Conservation (phyloP, 2,113 vertebrate species). For the Dinomys branickii region DNA sequence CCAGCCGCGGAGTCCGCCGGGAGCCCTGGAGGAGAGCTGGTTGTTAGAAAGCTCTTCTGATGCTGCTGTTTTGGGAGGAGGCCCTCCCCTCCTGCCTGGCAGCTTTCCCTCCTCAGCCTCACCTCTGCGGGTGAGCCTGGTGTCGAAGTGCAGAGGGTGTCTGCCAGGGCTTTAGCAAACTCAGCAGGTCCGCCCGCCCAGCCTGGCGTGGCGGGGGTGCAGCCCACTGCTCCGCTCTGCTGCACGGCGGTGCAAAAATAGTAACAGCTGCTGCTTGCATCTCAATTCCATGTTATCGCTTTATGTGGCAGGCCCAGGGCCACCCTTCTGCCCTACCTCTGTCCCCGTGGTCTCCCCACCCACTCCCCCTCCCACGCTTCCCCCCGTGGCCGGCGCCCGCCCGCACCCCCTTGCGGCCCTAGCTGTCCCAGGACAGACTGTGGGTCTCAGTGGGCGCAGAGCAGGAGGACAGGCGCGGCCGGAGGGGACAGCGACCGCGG, state of each 20-base stretch:
- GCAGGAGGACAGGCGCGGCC: constrained; percentile 76
- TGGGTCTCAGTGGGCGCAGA: constrained; percentile 59
- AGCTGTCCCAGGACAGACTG: constrained; percentile 66
- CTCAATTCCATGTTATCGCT: constrained; percentile 59
- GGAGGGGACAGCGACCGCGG: constrained; percentile 60
- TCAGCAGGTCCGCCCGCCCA: constrained; percentile 14
- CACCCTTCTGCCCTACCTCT: neutral
- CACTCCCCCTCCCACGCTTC: neutral
- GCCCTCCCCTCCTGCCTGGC: constrained; percentile 48
- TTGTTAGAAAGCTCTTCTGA: constrained; percentile 74
- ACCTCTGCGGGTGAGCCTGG: constrained; percentile 27
- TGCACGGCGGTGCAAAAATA: constrained; percentile 67
- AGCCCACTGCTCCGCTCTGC: neutral
- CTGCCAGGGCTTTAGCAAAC: constrained; percentile 40
- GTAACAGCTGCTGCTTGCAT: constrained; percentile 69
- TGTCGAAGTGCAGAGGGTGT: constrained; percentile 8
- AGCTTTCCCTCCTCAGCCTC: constrained; percentile 33
- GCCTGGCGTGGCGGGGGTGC: neutral
- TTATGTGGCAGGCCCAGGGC: constrained; percentile 62
- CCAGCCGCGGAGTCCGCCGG: neutral
- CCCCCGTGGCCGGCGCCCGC: neutral
- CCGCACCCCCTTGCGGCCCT: neutral
- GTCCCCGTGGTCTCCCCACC: neutral
- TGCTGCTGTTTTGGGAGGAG: neutral
- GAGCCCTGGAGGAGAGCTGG: neutral